Conservation (phyloP, 1,140 invertebrate genomes). For the Trichoplusia ni region DNA sequence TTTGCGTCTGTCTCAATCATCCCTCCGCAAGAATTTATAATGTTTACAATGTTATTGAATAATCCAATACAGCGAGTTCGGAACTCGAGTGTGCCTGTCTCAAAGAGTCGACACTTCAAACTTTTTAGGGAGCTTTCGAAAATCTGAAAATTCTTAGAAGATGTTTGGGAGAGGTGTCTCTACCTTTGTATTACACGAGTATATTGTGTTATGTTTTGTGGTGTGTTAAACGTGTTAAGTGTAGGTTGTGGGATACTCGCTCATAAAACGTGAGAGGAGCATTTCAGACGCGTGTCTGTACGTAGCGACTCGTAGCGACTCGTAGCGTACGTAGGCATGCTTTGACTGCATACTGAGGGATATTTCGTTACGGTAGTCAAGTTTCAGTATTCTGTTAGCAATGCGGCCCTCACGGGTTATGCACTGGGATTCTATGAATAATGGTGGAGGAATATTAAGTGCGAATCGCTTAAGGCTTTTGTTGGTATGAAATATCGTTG, state of each 20-base stretch:
- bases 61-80: conserved; percentile 31
- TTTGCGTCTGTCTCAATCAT: conserved; percentile 36
- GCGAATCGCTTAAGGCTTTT: conserved; percentile 9
- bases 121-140: conserved; percentile 21
- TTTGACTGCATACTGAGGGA: background rate
- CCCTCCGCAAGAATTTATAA: conserved; percentile 40
- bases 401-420: background rate
- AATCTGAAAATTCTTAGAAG: background rate
- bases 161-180: background rate
- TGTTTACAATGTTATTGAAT: conserved; percentile 49
- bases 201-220: background rate
- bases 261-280: conserved; percentile 22
- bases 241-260: background rate
- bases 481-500: conserved; percentile 20
- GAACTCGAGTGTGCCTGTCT: background rate
- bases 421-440: background rate
- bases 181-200: no score
- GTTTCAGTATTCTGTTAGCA: conserved; percentile 10
- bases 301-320: background rate
- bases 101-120: conserved; percentile 18
- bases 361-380: background rate
- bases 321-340: conserved; percentile 5
- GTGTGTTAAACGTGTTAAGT: conserved; percentile 19
- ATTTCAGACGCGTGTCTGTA: background rate
- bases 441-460: conserved; percentile 4